These are phyloP conservation scores for Stegostoma tigrinum DNA, from an alignment of 2,113 vertebrate species.

Conservation along the genomic window DNA sequence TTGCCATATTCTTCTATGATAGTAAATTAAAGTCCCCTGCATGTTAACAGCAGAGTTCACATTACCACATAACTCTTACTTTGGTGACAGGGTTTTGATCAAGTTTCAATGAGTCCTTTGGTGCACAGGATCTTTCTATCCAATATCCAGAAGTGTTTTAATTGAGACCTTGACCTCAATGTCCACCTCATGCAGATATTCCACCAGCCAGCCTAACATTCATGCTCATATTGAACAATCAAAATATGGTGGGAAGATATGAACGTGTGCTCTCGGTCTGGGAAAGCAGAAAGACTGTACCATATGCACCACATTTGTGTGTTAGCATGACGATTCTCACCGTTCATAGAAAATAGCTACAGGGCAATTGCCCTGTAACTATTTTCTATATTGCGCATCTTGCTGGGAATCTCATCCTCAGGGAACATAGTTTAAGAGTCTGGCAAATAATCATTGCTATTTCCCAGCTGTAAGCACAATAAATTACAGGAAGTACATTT, in stretches of 20 bases:
- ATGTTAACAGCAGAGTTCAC: too few species aligned
- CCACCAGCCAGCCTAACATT: background rate
- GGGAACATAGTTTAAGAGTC: background rate
- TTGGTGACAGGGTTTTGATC: background rate
- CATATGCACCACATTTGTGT: background rate
- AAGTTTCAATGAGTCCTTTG: background rate
- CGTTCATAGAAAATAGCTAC: background rate
- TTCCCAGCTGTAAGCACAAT: background rate
- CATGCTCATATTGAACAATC: background rate
- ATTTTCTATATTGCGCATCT: background rate
- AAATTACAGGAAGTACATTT: background rate
- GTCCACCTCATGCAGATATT: background rate
- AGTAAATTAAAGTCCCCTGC: too few species aligned
- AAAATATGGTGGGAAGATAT: background rate
- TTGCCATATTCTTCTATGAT: too few species aligned
- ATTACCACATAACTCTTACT: too few species aligned
- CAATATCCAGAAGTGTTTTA: background rate
- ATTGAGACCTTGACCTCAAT: background rate
- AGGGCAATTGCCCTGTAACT: too few species aligned
- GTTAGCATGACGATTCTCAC: background rate
- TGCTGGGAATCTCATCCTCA: background rate
- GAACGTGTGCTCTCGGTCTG: background rate
- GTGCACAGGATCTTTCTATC: background rate
- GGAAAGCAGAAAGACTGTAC: background rate
- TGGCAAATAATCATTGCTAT: background rate